Evolutionary conservation across 2,113 vertebrate genomes (phyloP).

Genomic region (Columba janthina): DNA sequence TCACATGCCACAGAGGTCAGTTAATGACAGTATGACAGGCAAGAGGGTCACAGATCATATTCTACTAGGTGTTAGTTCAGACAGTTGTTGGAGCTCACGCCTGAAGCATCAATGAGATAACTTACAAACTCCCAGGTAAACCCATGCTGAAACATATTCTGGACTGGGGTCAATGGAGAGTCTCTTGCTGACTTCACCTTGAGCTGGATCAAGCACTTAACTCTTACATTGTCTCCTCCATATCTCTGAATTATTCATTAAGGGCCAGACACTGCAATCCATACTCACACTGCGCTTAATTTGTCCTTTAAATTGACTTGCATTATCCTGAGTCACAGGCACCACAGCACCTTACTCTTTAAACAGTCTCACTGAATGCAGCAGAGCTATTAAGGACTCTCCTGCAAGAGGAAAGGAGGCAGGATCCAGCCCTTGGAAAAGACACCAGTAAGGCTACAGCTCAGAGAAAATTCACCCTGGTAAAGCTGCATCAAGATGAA

Average conservation of each 20-base stretch:
- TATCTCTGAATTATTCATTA: slow-evolving; percentile 42
- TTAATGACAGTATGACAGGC: not conserved
- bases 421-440: not conserved
- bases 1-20: not conserved
- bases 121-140: not conserved
- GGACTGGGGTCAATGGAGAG: not conserved
- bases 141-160: not conserved
- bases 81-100: not conserved
- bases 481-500: slow-evolving; percentile 11
- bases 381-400: not conserved
- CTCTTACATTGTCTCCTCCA: not conserved
- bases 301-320: slow-evolving; percentile 42
- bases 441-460: not conserved
- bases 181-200: not conserved
- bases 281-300: not conserved
- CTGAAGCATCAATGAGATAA: not conserved
- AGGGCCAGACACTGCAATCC: slow-evolving; percentile 4
- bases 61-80: not conserved
- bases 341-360: not conserved
- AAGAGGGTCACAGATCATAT: not conserved
- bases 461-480: not conserved
- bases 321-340: slow-evolving; percentile 41
- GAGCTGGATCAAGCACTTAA: slow-evolving; percentile 6
- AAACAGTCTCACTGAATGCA: not conserved
- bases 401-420: not conserved